Conservation (phyloP, 2,113 vertebrate species). For the Cyprinodon variegatus region DNA sequence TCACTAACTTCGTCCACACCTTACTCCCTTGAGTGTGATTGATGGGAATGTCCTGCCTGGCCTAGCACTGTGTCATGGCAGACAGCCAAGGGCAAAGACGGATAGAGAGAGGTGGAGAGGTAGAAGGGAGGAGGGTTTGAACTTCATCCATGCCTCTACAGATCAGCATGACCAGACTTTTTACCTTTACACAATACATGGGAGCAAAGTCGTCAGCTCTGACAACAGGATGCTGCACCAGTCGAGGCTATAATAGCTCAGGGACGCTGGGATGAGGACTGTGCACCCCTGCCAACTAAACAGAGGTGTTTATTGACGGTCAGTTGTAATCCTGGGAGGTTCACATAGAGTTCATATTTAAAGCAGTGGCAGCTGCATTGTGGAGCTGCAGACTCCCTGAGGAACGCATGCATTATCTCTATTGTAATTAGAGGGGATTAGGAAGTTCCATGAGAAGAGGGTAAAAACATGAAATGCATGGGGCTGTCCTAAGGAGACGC, state of each 20-base stretch:
- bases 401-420: neutral
- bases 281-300: constrained; percentile 36
- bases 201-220: constrained; percentile 41
- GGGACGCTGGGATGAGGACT: constrained; percentile 18
- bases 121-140: constrained; percentile 30
- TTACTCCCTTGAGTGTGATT: constrained; percentile 64
- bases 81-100: constrained; percentile 55
- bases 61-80: constrained; percentile 52
- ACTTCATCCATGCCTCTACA: constrained; percentile 52
- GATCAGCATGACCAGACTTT: constrained; percentile 54
- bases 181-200: constrained; percentile 33
- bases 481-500: neutral
- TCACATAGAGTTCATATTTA: constrained; percentile 21
- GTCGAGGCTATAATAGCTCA: constrained; percentile 28
- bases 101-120: constrained; percentile 16
- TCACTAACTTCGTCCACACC: constrained; percentile 58
- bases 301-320: neutral
- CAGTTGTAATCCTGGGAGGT: constrained; percentile 4
- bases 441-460: neutral
- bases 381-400: neutral
- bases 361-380: neutral
- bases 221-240: constrained; percentile 35
- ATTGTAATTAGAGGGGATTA: constrained; percentile 11
- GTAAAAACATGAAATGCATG: neutral
- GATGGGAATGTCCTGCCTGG: constrained; percentile 54